Base-by-base conservation (phyloP, 2,888 invertebrate species). In the Lasius platythorax region DNA sequence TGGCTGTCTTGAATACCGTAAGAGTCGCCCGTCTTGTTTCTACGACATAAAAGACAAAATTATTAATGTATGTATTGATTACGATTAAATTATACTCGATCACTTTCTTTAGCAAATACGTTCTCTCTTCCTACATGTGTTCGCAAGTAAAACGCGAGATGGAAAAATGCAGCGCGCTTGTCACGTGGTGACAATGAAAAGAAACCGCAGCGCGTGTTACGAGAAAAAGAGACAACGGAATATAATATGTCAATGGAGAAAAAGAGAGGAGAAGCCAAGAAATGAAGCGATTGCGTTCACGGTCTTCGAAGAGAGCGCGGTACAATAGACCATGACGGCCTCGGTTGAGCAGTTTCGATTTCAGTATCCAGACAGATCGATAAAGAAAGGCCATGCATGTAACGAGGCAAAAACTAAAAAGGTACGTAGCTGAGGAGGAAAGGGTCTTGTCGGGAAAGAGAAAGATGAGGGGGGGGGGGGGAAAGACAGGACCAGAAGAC, bases 1-100 rank as follows among this genome's bases (percentile, higher is more conserved):
- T 85, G 87, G 73, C 78, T 88, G 83, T 75, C 83, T 40, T 72
- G 73, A 81, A 70, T 84, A 9, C 85, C 72, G 50, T 84, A 63
- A 0, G 78, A 67, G 15, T 91, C 92, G 61, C 87, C 88, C 83
- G 88, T 88, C 85, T 93, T 94, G 85, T 86, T 88, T 73, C 94
- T 93, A 89, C 0, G 90, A 90, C 64, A 84, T 73, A 81, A 56
- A 84, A 74, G 68, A 75, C 43, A 70, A 66, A 72, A 76, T 53
- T 37, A 37, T 37, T 37, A 40, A 85, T 53, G 8, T 53, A 53
- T 53, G 4, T 30, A 43, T 73, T 68, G n/a, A 11, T n/a, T 43
- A 83, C 58, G 50, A 78, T 63, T 63, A 56, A 79, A 83, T 56
- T 61, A 37, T 30, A 23, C 50, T 43, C 50, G 53, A 73, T 37